Percentiles rank a stretch among this genome's conserved stretches.
These are phyloP conservation scores for Isurus oxyrinchus DNA, from an alignment of 2,113 vertebrate genomes.

Conservation along the genomic window DNA sequence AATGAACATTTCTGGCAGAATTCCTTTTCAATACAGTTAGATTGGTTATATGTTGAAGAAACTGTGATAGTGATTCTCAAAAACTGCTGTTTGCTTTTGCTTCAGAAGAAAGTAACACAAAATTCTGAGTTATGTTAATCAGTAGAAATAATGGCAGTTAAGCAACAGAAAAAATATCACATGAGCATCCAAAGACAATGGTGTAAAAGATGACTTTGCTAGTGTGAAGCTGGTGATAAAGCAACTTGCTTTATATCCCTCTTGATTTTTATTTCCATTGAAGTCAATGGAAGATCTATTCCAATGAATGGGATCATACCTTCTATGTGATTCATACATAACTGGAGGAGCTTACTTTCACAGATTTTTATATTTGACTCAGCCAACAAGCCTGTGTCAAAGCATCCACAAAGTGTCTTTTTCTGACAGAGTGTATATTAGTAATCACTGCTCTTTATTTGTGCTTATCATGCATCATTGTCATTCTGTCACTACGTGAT, in stretches of 20 bases:
- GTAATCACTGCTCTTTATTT: background rate
- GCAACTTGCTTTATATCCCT: background rate
- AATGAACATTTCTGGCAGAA: no score
- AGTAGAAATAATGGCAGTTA: no score
- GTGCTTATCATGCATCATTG: no score
- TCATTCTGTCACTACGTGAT: background rate
- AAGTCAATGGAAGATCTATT: background rate
- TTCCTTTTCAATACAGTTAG: no score
- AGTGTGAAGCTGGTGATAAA: background rate
- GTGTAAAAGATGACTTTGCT: background rate
- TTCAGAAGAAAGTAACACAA: no score
- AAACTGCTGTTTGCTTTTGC: no score
- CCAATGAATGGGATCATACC: background rate
- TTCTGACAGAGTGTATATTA: background rate
- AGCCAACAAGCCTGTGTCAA: background rate
- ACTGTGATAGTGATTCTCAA: no score
- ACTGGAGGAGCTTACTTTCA: background rate
- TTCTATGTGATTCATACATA: background rate
- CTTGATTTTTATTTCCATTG: no score
- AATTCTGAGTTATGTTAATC: no score
- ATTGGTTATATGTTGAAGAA: no score
- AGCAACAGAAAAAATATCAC: no score
- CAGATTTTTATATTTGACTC: background rate
- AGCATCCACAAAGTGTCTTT: background rate
- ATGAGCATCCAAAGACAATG: no score